Percentiles rank a stretch among this genome's conserved stretches.
These are phyloP conservation scores for Polietes domitor DNA, from an alignment of 2,888 invertebrate genomes.

Conservation along the genomic window DNA sequence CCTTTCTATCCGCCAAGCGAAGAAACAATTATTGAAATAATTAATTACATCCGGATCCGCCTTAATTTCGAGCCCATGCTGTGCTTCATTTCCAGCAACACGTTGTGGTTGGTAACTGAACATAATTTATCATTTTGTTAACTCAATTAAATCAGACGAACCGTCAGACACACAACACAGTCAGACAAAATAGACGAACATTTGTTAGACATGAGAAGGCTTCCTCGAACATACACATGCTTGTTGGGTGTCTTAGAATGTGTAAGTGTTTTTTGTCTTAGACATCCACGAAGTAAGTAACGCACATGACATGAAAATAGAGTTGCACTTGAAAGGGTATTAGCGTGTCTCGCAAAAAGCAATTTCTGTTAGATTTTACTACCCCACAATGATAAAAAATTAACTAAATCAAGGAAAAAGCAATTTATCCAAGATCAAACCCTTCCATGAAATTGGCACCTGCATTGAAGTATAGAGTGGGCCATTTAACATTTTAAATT, in stretches of 20 bases:
- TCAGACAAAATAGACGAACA: neutral
- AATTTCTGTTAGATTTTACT: too few relatives aligned
- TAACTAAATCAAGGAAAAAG: too few relatives aligned
- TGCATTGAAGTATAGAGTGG: too few relatives aligned
- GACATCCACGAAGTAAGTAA: neutral
- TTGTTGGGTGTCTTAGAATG: neutral
- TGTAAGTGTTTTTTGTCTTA: neutral
- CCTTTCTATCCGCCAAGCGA: neutral
- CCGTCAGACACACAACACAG: neutral
- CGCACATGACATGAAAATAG: neutral
- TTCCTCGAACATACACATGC: neutral
- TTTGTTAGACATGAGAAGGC: neutral
- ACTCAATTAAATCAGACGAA: slow-evolving; percentile 47
- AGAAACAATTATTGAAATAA: neutral
- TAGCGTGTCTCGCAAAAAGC: too few relatives aligned
- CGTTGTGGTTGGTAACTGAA: neutral
- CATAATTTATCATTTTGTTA: slow-evolving; percentile 53
- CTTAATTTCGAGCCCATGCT: slow-evolving; percentile 23
- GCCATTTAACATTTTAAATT: too few relatives aligned
- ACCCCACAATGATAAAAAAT: too few relatives aligned
- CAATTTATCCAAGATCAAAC: too few relatives aligned
- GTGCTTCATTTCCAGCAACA: neutral
- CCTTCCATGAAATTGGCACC: too few relatives aligned
- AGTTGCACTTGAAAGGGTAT: neutral
- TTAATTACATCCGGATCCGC: slow-evolving; percentile 32